These are phyloP conservation scores for Macrotrachela quadricornifera DNA, from an alignment of 1,140 invertebrate species.

Conservation along the genomic window DNA sequence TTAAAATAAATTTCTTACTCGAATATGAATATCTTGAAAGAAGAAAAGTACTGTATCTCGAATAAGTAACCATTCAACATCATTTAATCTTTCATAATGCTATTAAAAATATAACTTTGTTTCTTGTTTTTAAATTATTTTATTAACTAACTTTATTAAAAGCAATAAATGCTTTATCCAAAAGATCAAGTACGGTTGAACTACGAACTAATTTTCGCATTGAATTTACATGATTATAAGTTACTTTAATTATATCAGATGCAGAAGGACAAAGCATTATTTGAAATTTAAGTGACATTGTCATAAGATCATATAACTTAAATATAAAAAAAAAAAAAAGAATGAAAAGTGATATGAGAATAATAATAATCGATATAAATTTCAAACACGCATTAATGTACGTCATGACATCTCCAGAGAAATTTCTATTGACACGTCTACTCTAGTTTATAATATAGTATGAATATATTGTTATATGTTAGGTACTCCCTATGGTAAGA, in stretches of 20 bases:
- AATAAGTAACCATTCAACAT: conserved; percentile 45
- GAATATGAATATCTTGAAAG: conserved; percentile 50
- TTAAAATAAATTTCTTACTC: conserved; percentile 26
- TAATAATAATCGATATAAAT: not conserved
- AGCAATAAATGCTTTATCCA: no score
- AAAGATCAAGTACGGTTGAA: no score
- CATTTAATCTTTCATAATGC: conserved; percentile 28
- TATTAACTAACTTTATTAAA: no score
- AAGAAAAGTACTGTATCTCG: conserved; percentile 47
- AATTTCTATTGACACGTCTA: no score
- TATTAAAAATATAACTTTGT: no score
- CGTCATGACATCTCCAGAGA: no score
- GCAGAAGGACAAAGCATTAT: conserved; percentile 32
- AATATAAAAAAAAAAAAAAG: conserved; percentile 9
- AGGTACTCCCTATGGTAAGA: no score
- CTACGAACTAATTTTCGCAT: conserved; percentile 35
- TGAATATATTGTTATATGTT: no score
- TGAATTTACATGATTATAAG: conserved; percentile 17
- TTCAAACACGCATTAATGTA: not conserved
- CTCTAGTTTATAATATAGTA: no score
- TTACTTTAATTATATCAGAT: no score
- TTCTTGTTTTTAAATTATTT: no score
- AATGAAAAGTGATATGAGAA: not conserved
- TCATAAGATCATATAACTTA: conserved; percentile 71
- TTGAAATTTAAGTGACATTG: conserved; percentile 80